phyloP scores from a whole-genome alignment of 1,140 invertebrate species.

The Diabrotica undecimpunctata region DNA sequence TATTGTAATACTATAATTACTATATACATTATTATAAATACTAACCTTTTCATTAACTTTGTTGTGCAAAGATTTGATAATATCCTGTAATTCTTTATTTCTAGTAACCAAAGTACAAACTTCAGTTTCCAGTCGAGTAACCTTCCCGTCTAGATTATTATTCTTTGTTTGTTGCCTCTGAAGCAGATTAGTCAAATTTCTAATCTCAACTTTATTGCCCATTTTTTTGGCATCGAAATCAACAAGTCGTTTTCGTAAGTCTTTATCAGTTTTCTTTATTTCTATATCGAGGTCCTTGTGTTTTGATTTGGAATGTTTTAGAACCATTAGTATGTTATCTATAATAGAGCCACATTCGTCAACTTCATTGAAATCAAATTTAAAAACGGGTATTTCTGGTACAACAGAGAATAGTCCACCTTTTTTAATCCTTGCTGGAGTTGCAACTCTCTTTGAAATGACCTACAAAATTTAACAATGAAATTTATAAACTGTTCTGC shows the following conservation, averaged over 20 bases:
- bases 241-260: constrained; percentile 39
- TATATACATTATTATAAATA: too few species aligned
- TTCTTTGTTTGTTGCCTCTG: constrained; percentile 58
- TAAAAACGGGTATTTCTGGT: constrained; percentile 29
- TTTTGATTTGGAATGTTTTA: constrained; percentile 26
- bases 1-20: too few species aligned
- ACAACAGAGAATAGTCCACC: constrained; percentile 19
- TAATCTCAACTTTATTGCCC: constrained; percentile 35
- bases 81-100: constrained; percentile 37
- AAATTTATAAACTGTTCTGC: not conserved
- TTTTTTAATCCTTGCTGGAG: constrained; percentile 27
- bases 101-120: constrained; percentile 54
- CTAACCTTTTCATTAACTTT: constrained; percentile 57
- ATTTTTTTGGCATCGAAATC: constrained; percentile 36
- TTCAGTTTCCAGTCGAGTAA: constrained; percentile 54
- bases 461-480: constrained; percentile 41
- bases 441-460: constrained; percentile 58
- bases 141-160: constrained; percentile 54
- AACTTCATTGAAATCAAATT: constrained; percentile 30
- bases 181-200: constrained; percentile 33
- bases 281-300: constrained; percentile 26
- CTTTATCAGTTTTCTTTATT: constrained; percentile 28
- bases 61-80: constrained; percentile 40
- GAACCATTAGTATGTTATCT: constrained; percentile 27
- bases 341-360: constrained; percentile 26